These are phyloP conservation scores for Ariolimax columbianus DNA, from an alignment of 2,888 invertebrate species.

Conservation along the genomic window DNA sequence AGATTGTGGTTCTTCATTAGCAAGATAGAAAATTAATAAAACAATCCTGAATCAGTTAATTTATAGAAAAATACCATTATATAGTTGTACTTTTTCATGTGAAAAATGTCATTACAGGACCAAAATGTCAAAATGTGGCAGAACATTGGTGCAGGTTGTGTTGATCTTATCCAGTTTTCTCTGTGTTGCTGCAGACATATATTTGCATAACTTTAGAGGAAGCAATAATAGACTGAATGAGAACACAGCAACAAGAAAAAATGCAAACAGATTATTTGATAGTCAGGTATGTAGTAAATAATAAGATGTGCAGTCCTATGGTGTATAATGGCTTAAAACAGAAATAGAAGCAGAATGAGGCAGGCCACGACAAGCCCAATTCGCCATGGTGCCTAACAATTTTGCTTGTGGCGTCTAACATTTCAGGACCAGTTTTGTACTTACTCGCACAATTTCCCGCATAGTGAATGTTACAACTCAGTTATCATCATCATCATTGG, in stretches of 20 bases:
- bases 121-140: neutral
- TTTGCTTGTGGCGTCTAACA: no score
- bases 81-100: neutral
- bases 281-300: conserved; percentile 71
- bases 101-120: neutral
- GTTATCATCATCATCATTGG: no score
- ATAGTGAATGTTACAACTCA: no score
- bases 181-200: conserved; percentile 66
- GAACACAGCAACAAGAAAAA: conserved; percentile 72
- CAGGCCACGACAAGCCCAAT: no score
- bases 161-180: neutral
- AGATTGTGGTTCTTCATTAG: no score
- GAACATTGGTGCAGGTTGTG: neutral
- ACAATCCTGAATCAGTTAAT: no score
- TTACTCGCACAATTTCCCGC: no score
- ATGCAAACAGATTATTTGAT: conserved; percentile 77
- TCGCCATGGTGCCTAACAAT: no score
- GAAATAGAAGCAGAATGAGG: no score
- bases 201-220: conserved; percentile 76
- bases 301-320: neutral
- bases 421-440: no score
- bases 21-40: no score
- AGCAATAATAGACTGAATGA: conserved; percentile 78
- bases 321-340: no score
- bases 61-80: neutral